Evolutionary conservation across 1,140 invertebrate species (phyloP).

Genomic region (Dendrolimus kikuchii): DNA sequence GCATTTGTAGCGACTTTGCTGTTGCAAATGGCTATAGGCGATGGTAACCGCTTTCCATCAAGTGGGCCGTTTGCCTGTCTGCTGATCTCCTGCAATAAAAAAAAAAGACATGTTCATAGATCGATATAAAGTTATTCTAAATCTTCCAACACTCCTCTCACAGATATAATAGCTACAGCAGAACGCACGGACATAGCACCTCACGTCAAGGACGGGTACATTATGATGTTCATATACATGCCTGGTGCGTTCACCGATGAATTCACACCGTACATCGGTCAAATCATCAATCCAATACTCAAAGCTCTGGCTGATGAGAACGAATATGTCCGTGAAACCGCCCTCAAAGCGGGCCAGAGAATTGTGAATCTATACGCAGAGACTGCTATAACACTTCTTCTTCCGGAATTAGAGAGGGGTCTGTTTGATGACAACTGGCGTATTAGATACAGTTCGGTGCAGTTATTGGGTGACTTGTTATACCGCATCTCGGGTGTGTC

Average conservation of each 20-base stretch:
- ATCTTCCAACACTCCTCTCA: background rate
- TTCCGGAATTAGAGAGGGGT: constrained; percentile 95
- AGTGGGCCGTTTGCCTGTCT: too few species aligned
- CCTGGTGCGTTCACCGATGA: constrained; percentile 96
- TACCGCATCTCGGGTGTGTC: constrained; percentile 98
- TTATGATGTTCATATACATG: constrained; percentile 99
- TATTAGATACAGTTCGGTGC: constrained; percentile 96
- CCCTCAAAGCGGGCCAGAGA: constrained; percentile 95
- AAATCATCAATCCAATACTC: constrained; percentile 97
- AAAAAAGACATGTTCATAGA: too few species aligned
- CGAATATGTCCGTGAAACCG: constrained; percentile 98
- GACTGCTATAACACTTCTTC: constrained; percentile 92
- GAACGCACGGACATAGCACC: constrained; percentile 95
- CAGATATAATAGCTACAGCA: constrained; percentile 96
- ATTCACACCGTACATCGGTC: constrained; percentile 97
- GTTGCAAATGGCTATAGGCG: too few species aligned
- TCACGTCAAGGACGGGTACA: constrained; percentile 99
- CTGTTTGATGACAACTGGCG: constrained; percentile 99
- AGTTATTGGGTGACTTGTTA: constrained; percentile 95
- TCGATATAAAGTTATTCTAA: background rate
- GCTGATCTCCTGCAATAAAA: too few species aligned
- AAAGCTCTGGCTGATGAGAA: constrained; percentile 99
- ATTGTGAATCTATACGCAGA: constrained; percentile 98
- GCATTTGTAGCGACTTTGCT: too few species aligned
- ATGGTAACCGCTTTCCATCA: too few species aligned